Evolutionary conservation across 2,113 vertebrate species (phyloP).

Genomic region (Rhinichthys klamathensis): DNA sequence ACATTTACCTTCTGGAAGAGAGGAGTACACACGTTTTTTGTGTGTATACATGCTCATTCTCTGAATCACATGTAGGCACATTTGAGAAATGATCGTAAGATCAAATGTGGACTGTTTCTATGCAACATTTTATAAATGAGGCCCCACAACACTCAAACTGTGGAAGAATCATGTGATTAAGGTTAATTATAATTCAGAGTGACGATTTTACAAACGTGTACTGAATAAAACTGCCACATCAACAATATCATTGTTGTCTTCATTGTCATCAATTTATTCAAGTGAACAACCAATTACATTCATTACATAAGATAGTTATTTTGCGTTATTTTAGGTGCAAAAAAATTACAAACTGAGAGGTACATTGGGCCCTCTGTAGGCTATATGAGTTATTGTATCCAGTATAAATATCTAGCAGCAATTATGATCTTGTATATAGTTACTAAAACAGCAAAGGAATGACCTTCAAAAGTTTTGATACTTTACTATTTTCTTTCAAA

Average conservation of each 20-base stretch:
- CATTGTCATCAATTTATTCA: not conserved
- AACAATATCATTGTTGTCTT: not conserved
- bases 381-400: not conserved
- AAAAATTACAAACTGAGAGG: not conserved
- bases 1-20: no score
- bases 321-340: not conserved
- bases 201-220: not conserved
- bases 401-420: slow-evolving; percentile 22
- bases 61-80: no score
- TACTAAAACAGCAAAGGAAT: slow-evolving; percentile 26
- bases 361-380: not conserved
- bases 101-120: no score
- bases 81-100: no score
- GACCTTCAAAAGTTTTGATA: slow-evolving; percentile 21
- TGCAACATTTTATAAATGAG: no score
- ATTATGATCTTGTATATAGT: slow-evolving; percentile 13
- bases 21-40: no score
- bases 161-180: not conserved
- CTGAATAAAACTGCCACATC: slow-evolving; percentile 17
- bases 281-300: slow-evolving; percentile 18
- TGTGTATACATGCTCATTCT: no score
- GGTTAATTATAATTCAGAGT: slow-evolving; percentile 26
- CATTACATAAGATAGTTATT: not conserved
- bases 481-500: not conserved
- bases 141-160: slow-evolving; percentile 1